Percentiles rank a stretch among this genome's conserved stretches.
Conservation (phyloP, 2,888 invertebrate genomes). For the Deilephila porcellus region DNA sequence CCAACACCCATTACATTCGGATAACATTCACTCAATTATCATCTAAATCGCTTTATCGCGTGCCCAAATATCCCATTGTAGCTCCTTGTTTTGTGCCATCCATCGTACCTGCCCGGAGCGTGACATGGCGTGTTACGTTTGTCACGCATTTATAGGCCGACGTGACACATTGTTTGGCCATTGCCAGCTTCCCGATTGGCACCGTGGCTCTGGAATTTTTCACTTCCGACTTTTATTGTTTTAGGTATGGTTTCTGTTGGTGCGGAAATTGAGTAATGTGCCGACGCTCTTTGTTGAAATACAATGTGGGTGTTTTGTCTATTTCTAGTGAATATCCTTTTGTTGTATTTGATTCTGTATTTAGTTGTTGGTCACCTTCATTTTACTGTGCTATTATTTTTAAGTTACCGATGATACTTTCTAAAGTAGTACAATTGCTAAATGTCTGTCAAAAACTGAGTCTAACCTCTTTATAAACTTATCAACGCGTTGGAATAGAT, state of each 20-base stretch:
- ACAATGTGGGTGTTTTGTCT: neutral
- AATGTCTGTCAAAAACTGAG: no score
- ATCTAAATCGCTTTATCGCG: conserved; percentile 13
- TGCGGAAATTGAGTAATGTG: conserved; percentile 4
- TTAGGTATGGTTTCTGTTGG: neutral
- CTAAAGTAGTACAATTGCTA: no score
- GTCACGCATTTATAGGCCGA: conserved; percentile 13
- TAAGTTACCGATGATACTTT: no score
- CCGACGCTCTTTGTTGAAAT: neutral
- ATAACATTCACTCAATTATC: neutral
- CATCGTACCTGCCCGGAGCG: conserved; percentile 5
- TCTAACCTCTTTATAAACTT: no score
- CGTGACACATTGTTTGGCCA: conserved; percentile 18
- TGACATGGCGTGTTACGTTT: conserved; percentile 21
- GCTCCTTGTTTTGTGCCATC: neutral
- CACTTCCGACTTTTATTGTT: conserved; percentile 12
- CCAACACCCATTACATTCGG: neutral
- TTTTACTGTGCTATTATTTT: no score
- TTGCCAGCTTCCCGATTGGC: conserved; percentile 12
- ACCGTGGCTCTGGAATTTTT: neutral
- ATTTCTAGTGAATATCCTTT: neutral
- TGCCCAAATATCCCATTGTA: conserved; percentile 18
- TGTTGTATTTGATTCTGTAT: neutral
- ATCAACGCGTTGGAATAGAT: no score
- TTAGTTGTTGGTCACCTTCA: neutral